Base-by-base conservation (phyloP, 2,888 invertebrate species). In the Dorcus hopei region DNA sequence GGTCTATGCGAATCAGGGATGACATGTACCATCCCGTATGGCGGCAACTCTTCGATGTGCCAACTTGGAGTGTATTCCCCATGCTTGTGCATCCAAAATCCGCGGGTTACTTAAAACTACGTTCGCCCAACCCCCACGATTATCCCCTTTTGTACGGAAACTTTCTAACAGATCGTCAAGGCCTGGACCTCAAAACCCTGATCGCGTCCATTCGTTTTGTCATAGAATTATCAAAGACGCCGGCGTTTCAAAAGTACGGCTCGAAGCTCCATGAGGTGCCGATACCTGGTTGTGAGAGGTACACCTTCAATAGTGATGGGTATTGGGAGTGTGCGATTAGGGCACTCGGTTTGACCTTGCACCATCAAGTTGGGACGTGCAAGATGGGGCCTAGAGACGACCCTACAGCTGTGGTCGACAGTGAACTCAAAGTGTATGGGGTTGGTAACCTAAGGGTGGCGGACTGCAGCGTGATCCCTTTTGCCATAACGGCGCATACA, bases 291-390 rank as follows among this genome's bases (percentile, higher is more conserved):
- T 88, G 88, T 71, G 78, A 78, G 26, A 62, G 72, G 0, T 64
- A 76, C 14, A 61, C 62, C 3, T 85, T 83, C 58, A 84, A 82
- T 63, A 80, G 84, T 1, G 88, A 89, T 61, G 83, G 82, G 38
- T 90, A 89, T 69, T 89, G 90, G 88, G 84, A 85, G 63, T 90
- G 90, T 72, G 85, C 86, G 82, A 9, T 75, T 85, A 54, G 68
- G 16, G 64, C 70, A 49, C 52, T 70, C 16, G 58, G 70, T 4
- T 58, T 64, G 8, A 68, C 69, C 14, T 54, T 70, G 40, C 69
- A 74, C 23, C 73, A 76, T 60, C 68, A 73, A 23, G 72, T 66
- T 9, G 86, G 85, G 4, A 88, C 89, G 0, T 86, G 87, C 64
- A 87, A 87, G 68, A 90, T 90, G 90, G 90, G 89, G 0, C 85